Percentiles rank a stretch among this genome's conserved stretches.
phyloP scores from a whole-genome alignment of 2,797 vertebrate species.

The Alosa sapidissima region DNA sequence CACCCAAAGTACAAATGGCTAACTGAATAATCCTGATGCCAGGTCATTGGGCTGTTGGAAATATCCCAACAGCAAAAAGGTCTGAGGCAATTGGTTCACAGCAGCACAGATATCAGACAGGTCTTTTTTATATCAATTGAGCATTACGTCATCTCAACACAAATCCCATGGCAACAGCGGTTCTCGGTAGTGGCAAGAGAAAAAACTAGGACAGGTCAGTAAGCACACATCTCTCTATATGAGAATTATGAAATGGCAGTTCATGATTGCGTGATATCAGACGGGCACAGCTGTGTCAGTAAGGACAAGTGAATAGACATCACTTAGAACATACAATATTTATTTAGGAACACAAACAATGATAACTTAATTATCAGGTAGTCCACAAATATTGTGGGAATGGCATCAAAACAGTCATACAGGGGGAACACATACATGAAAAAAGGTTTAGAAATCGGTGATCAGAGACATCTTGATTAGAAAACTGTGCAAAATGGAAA shows the following conservation, averaged over 20 bases:
- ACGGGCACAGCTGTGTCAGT: background rate
- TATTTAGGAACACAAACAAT: conserved; percentile 89
- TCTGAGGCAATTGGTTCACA: background rate
- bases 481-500: conserved; percentile 72
- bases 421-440: conserved; percentile 75
- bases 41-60: background rate
- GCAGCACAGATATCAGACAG: conserved; percentile 26
- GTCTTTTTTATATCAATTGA: background rate
- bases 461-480: conserved; percentile 73
- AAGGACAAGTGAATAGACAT: background rate
- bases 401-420: conserved; percentile 84
- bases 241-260: conserved; percentile 2
- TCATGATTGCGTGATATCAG: background rate
- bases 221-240: background rate
- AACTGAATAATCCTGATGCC: background rate
- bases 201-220: conserved; percentile 16
- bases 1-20: background rate
- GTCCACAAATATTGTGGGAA: conserved; percentile 91
- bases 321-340: conserved; percentile 82
- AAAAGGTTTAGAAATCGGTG: conserved; percentile 75
- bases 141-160: conserved; percentile 7
- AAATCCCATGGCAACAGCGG: conserved; percentile 7
- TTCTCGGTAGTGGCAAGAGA: background rate
- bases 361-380: conserved; percentile 90
- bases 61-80: background rate